phyloP scores from a whole-genome alignment of 2,888 invertebrate genomes.

The Acleris sparsana region DNA sequence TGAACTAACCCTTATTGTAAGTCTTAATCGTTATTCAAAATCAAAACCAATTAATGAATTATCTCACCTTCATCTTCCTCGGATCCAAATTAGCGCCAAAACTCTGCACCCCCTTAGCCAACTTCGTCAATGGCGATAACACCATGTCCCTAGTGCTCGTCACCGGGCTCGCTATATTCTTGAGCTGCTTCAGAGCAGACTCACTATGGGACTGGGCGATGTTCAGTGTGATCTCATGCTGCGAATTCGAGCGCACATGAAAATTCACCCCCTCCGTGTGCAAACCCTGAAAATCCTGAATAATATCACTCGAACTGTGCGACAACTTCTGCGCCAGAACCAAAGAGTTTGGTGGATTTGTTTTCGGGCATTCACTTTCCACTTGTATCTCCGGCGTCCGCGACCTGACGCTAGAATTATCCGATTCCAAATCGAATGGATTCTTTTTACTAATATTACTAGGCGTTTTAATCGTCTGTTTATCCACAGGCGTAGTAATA shows the following conservation, averaged over 20 bases:
- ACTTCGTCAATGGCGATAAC: slow-evolving; percentile 89
- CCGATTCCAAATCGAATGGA: slow-evolving; percentile 63
- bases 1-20: too few species aligned
- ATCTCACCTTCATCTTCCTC: slow-evolving; percentile 85
- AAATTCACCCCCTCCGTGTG: slow-evolving; percentile 52
- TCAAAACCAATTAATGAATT: neutral
- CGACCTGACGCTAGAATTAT: slow-evolving; percentile 45
- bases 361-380: slow-evolving; percentile 63
- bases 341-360: slow-evolving; percentile 80
- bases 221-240: slow-evolving; percentile 87
- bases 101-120: slow-evolving; percentile 94
- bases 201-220: slow-evolving; percentile 92
- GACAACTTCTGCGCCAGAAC: slow-evolving; percentile 85
- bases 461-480: slow-evolving; percentile 65
- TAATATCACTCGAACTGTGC: slow-evolving; percentile 88
- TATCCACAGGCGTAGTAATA: slow-evolving; percentile 74
- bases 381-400: slow-evolving; percentile 87
- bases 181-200: slow-evolving; percentile 88
- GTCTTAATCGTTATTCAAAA: neutral
- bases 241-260: slow-evolving; percentile 81
- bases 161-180: slow-evolving; percentile 87
- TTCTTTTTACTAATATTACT: slow-evolving; percentile 64
- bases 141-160: slow-evolving; percentile 87
- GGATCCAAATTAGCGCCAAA: slow-evolving; percentile 94
- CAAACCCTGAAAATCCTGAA: slow-evolving; percentile 56